Percentiles rank a stretch among this genome's conserved stretches.
These are phyloP conservation scores for Cichlasoma orientale DNA, from an alignment of 2,797 vertebrate genomes.

Conservation along the genomic window DNA sequence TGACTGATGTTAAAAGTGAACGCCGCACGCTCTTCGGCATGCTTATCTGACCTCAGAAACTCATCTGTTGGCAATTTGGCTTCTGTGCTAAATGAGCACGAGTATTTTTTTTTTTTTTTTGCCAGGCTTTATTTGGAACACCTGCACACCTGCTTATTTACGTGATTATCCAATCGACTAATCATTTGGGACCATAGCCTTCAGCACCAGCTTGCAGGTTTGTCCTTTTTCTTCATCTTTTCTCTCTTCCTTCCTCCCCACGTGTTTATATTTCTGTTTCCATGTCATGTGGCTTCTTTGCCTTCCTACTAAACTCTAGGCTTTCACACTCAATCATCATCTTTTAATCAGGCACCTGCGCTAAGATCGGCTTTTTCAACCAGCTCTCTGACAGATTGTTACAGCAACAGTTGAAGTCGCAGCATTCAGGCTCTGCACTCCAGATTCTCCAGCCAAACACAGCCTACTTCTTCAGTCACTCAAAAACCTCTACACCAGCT, in stretches of 20 bases:
- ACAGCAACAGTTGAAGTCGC: not conserved
- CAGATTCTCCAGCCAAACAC: not conserved
- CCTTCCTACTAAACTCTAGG: not conserved
- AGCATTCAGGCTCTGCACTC: not conserved
- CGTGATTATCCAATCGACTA: not conserved
- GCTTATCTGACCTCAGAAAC: conserved; percentile 11
- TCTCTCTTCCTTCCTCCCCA: not conserved
- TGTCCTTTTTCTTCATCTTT: not conserved
- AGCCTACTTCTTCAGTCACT: not conserved
- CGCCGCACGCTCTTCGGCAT: not conserved
- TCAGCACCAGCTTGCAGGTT: not conserved
- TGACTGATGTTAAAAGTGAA: conserved; percentile 30
- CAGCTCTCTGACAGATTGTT: not conserved
- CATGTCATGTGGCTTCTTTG: not conserved
- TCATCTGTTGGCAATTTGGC: not conserved
- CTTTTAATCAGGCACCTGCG: not conserved
- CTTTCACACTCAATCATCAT: not conserved
- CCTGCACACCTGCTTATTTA: not conserved
- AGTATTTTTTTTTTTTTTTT: not conserved
- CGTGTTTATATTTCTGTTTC: not conserved
- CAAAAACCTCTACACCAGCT: not conserved
- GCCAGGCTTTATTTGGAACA: not conserved
- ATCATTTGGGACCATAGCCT: not conserved
- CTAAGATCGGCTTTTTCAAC: not conserved
- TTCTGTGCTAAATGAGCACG: not conserved